Conservation (phyloP, 2,888 invertebrate genomes). For the Leptinotarsa peninsularis region DNA sequence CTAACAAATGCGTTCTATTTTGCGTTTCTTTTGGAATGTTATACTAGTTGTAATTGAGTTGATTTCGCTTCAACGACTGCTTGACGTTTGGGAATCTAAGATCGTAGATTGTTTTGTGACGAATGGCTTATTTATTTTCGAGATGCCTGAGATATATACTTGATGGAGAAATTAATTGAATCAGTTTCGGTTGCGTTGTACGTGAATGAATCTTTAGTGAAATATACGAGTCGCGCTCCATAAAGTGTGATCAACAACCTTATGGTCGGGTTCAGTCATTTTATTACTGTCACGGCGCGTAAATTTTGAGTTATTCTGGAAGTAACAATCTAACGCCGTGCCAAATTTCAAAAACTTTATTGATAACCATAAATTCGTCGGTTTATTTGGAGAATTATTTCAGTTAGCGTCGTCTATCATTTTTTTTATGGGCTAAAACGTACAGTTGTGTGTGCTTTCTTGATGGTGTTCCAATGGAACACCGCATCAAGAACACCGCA, state of each 20-base stretch:
- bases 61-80: neutral
- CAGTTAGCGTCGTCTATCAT: neutral
- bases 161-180: neutral
- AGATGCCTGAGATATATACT: neutral
- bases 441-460: neutral
- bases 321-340: conserved; percentile 2
- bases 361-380: conserved; percentile 1
- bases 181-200: neutral
- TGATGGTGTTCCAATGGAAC: too few species aligned
- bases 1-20: conserved; percentile 3
- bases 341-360: conserved; percentile 13
- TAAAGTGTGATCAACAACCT: neutral
- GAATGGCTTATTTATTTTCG: neutral
- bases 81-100: neutral
- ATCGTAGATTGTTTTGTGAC: neutral
- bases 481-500: too few species aligned
- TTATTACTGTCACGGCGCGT: neutral
- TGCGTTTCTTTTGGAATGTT: neutral
- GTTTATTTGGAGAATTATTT: neutral
- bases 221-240: neutral
- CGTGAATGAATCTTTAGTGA: neutral
- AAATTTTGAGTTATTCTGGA: conserved; percentile 14
- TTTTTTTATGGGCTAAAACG: too few species aligned
- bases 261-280: conserved; percentile 3
- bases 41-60: conserved; percentile 1